Conservation (phyloP, 2,888 invertebrate species). For the Caenorhabditis sp. region DNA sequence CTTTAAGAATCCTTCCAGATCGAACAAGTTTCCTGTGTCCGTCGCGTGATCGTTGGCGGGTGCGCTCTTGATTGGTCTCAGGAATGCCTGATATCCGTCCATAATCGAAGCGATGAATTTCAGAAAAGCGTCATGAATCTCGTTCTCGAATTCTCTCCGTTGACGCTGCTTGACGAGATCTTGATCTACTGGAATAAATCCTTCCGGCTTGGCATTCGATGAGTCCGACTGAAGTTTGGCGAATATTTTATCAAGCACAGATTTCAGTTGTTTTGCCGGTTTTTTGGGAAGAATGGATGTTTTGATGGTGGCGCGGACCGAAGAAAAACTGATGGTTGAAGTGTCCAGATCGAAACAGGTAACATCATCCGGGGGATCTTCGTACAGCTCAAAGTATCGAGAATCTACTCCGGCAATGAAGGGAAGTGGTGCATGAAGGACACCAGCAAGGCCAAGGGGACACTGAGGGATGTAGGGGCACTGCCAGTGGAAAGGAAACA, state of each 20-base stretch:
- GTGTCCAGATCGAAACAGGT: slow-evolving; percentile 98
- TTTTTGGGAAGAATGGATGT: slow-evolving; percentile 81
- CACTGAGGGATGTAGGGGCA: slow-evolving; percentile 99
- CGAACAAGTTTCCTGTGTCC: slow-evolving; percentile 94
- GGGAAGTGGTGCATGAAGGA: slow-evolving; percentile 95
- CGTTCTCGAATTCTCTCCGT: slow-evolving; percentile 87
- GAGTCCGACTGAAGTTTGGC: slow-evolving; percentile 14
- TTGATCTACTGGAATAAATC: slow-evolving; percentile 80
- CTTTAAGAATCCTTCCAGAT: slow-evolving; percentile 89
- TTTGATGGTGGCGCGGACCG: slow-evolving; percentile 67
- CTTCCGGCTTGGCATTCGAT: slow-evolving; percentile 81
- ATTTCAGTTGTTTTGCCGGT: slow-evolving; percentile 87
- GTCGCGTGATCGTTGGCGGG: slow-evolving; percentile 91
- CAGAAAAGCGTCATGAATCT: slow-evolving; percentile 96
- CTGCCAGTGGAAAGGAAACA: slow-evolving; percentile 99
- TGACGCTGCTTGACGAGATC: slow-evolving; percentile 67
- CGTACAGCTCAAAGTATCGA: slow-evolving; percentile 90
- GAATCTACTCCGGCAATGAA: slow-evolving; percentile 86
- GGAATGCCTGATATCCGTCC: slow-evolving; percentile 80
- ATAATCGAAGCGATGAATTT: slow-evolving; percentile 81
- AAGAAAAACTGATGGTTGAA: slow-evolving; percentile 87
- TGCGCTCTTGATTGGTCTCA: slow-evolving; percentile 80
- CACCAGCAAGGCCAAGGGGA: slow-evolving; percentile 93
- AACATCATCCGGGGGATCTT: slow-evolving; percentile 94
- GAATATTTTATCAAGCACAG: slow-evolving; percentile 81